Conservation (phyloP, 2,888 invertebrate species). For the Atherix ibis region DNA sequence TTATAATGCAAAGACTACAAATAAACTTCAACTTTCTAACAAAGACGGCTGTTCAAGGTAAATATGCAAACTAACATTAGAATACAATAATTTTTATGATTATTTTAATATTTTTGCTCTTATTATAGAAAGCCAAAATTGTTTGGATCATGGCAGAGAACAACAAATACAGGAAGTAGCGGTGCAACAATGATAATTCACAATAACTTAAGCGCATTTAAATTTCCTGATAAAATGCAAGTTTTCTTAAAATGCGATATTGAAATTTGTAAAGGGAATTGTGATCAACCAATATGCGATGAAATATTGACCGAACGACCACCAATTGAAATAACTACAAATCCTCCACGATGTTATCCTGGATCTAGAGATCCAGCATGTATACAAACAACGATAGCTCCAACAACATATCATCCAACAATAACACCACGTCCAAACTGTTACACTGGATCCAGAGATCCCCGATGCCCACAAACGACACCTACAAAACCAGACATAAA, state of each 20-base stretch:
- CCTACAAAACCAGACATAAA: slow-evolving; percentile 12
- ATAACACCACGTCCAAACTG: slow-evolving; percentile 24
- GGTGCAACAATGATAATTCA: slow-evolving; percentile 49
- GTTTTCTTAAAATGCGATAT: slow-evolving; percentile 60
- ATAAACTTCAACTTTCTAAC: slow-evolving; percentile 48
- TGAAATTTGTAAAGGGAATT: slow-evolving; percentile 32
- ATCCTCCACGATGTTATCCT: slow-evolving; percentile 13
- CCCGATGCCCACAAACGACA: slow-evolving; percentile 19
- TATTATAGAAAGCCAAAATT: slow-evolving; percentile 43
- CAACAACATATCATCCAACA: slow-evolving; percentile 12
- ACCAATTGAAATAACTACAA: background rate
- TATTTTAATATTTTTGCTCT: slow-evolving; percentile 1
- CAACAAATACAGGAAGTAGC: slow-evolving; percentile 39
- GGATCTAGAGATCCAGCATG: slow-evolving; percentile 21
- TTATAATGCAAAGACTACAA: slow-evolving; percentile 40
- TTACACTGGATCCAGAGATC: slow-evolving; percentile 27
- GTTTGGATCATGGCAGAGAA: slow-evolving; percentile 47
- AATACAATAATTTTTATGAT: background rate
- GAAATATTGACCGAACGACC: slow-evolving; percentile 1
- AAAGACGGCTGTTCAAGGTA: slow-evolving; percentile 50
- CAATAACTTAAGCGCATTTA: slow-evolving; percentile 53
- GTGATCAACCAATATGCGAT: slow-evolving; percentile 18
- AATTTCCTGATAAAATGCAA: slow-evolving; percentile 56
- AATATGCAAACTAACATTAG: slow-evolving; percentile 15
- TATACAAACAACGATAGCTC: slow-evolving; percentile 11